Base-by-base conservation (phyloP, 2,797 vertebrate species). In the Bovichtus variegatus region DNA sequence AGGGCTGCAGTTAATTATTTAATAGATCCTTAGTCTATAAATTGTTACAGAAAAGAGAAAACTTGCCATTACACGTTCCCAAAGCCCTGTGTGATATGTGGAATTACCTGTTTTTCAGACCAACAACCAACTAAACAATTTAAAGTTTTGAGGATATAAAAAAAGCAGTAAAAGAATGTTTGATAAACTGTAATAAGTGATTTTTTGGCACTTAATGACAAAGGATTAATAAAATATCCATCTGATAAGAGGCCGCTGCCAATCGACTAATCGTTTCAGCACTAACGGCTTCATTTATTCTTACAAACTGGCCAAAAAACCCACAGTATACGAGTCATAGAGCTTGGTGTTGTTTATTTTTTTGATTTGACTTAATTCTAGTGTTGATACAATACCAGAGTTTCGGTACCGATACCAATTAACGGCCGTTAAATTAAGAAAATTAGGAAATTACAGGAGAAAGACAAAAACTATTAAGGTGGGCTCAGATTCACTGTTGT, bases 361-460 rank as follows among this genome's bases (percentile, higher is more conserved):
- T 27, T 27, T 27, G 5, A 6, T 44, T 44, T 44, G 6, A 44
- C 44, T 55, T 29, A 31, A 31, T 4, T 9, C 5, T 31, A 16
- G 8, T 40, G 38, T 40, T 40, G 38, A 11, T 6, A 36, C 36
- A 36, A 36, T 9, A 38, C 15, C n/a, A 16, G 34, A 41, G 23
- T 18, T 19, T 55, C 9, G 16, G 12, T 53, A 9, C 25, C 25
- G 5, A 16, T 23, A 34, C 6, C 40, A 36, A 23, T n/a, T n/a
- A n/a, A 67, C 5, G 34, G 43, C 29, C n/a, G 18, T 46, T 67
- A 58, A 47, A 40, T n/a, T 25, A 38, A 38, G 41, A 43, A 46
- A 53, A 49, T 47, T 3, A 63, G 29, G 1, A 71, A 44, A 71
- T 55, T 38, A 18, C 21, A 57, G 60, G 40, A 38, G 49, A n/a